Evolutionary conservation across 2,888 invertebrate species (phyloP), one percentile per base, ranked within the genome.

Genomic region (Cephus pulcher): DNA sequence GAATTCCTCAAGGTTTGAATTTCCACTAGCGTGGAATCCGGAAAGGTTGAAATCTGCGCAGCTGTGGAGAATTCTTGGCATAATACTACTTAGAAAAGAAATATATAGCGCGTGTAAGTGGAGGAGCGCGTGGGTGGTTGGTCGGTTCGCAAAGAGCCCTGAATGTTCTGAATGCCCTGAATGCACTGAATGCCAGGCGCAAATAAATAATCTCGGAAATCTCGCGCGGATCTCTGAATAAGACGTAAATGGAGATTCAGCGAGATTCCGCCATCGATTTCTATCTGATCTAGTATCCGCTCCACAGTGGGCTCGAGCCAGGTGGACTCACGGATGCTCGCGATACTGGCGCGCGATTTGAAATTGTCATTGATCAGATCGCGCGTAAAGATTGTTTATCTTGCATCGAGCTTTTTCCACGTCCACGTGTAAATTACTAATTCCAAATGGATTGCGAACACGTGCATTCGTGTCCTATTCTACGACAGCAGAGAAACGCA

Each of bases 171-270:
- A 34, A 34, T n/a, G 68, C 34, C 32, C 56, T 73, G 76, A 73
- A 73, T 73, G 34, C 30, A 30, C 30, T 56, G n/a, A 69, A 37
- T n/a, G 78, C 75, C 75, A 70, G 71, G 71, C 32, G 71, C 71
- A 71, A 77, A 86, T 86, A 86, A 87, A 87, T 87, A 87, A 87
- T 87, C 84, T 80, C 81, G 83, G 86, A 83, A 86, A 86, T 84
- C 86, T 86, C 78, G 81, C 76, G 82, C 81, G 78, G 84, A 86
- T 85, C 82, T 82, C 79, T 83, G 87, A 87, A 85, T 87, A 84
- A 87, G 87, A 87, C 84, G 86, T 87, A 86, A 87, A 87, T 86
- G 86, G 85, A 87, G 86, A 86, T 84, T 82, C 82, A 80, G 83
- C 78, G 80, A 82, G 85, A 84, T 85, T 83, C 80, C 82, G 82